Conservation (phyloP, 2,888 invertebrate genomes). For the Osedax frankpressi region DNA sequence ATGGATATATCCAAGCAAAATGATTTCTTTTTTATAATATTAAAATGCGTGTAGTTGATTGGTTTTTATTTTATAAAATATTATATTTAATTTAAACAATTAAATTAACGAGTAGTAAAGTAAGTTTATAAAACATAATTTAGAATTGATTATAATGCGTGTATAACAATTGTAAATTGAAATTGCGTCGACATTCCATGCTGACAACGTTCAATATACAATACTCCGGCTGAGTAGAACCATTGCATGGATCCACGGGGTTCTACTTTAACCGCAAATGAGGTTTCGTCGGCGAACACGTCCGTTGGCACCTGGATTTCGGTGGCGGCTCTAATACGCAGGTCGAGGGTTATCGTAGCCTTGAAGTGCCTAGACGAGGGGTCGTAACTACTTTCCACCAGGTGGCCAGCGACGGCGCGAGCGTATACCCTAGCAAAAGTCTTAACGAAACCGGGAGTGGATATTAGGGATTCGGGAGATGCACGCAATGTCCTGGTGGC, state of each 20-base stretch:
- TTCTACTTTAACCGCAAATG: constrained; percentile 13
- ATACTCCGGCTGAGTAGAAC: not conserved
- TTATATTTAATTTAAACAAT: too few relatives aligned
- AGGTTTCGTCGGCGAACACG: constrained; percentile 27
- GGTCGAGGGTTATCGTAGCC: constrained; percentile 16
- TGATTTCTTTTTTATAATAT: too few relatives aligned
- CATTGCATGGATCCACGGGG: not conserved
- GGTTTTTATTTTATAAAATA: too few relatives aligned
- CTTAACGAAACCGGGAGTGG: too few relatives aligned
- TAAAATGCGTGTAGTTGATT: too few relatives aligned
- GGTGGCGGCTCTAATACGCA: constrained; percentile 26
- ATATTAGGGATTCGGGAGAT: too few relatives aligned
- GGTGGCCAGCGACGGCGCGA: constrained; percentile 29
- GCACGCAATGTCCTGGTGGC: too few relatives aligned
- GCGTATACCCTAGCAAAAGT: constrained; percentile 30
- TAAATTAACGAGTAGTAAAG: too few relatives aligned
- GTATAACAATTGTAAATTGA: not conserved
- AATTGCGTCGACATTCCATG: not conserved
- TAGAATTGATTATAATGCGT: not conserved
- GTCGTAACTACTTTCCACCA: constrained; percentile 27
- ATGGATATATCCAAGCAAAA: not conserved
- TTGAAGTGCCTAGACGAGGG: not conserved
- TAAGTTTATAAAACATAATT: too few relatives aligned
- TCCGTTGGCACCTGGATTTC: constrained; percentile 30
- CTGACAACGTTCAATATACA: not conserved